These are phyloP conservation scores for Pemphigus obesinymphae DNA, from an alignment of 1,140 invertebrate species.

Conservation along the genomic window DNA sequence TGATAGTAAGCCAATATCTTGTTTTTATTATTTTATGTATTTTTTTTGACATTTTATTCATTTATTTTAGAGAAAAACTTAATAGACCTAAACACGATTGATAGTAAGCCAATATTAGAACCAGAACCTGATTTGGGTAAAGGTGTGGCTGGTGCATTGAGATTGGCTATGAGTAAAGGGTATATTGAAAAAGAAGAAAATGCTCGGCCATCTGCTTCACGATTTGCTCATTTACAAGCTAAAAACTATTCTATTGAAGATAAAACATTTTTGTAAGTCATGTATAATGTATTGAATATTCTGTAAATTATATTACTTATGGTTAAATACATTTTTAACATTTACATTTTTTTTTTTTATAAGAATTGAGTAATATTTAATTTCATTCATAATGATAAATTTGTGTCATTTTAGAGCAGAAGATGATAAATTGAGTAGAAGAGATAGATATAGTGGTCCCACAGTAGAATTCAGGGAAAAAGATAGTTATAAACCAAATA, in stretches of 20 bases:
- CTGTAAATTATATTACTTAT: too few species aligned
- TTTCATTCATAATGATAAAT: not conserved
- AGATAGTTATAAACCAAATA: conserved; percentile 85
- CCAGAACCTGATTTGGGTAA: conserved; percentile 91
- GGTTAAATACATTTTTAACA: not conserved
- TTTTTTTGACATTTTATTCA: not conserved
- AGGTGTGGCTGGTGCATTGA: conserved; percentile 86
- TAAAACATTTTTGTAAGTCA: conserved; percentile 59
- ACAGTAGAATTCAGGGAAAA: conserved; percentile 93
- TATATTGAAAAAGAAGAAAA: conserved; percentile 81
- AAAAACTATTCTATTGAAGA: conserved; percentile 96
- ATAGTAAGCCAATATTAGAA: conserved; percentile 75
- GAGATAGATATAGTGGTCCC: conserved; percentile 79
- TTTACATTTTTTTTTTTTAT: not conserved
- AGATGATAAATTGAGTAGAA: conserved; percentile 73
- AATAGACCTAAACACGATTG: conserved; percentile 50
- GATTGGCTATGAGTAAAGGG: conserved; percentile 90
- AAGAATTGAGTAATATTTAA: not conserved
- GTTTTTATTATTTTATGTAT: not conserved
- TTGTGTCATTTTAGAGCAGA: conserved; percentile 55
- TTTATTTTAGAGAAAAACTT: conserved; percentile 52
- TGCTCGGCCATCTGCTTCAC: conserved; percentile 65
- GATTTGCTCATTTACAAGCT: conserved; percentile 74
- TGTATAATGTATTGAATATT: not conserved
- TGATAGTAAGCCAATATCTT: conserved; percentile 66